Percentiles rank a stretch among this genome's conserved stretches.
Evolutionary conservation across 2,888 invertebrate genomes (phyloP).

Genomic region (Hyppa rectilinea): DNA sequence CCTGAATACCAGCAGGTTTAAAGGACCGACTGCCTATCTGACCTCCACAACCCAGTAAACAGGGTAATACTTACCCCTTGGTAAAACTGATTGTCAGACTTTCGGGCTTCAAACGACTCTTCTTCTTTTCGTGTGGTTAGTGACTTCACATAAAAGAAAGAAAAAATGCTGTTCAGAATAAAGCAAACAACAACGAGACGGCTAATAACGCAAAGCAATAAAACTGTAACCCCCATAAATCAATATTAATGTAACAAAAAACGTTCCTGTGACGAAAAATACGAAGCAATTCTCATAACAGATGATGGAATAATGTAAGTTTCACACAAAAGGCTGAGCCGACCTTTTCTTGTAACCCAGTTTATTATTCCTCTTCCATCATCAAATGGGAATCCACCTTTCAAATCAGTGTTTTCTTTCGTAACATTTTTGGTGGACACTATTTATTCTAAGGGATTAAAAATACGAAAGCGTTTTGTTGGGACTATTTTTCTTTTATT

Average conservation of each 20-base stretch:
- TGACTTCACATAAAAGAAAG: too few relatives aligned
- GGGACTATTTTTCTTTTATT: slow-evolving; percentile 13
- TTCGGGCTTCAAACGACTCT: too few relatives aligned
- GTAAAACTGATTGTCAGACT: too few relatives aligned
- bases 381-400: slow-evolving; percentile 38
- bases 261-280: slow-evolving; percentile 33
- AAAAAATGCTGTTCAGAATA: too few relatives aligned
- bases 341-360: slow-evolving; percentile 22
- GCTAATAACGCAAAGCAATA: too few relatives aligned
- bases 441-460: slow-evolving; percentile 1
- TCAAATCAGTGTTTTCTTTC: slow-evolving; percentile 41
- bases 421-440: slow-evolving; percentile 1
- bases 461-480: neutral
- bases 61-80: too few relatives aligned
- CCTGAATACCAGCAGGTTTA: too few relatives aligned
- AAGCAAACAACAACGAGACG: too few relatives aligned
- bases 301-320: slow-evolving; percentile 44
- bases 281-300: neutral
- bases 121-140: too few relatives aligned
- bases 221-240: too few relatives aligned
- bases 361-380: slow-evolving; percentile 36
- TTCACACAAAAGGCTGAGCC: slow-evolving; percentile 23
- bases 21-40: too few relatives aligned
- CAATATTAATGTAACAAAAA: slow-evolving; percentile 19
- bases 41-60: too few relatives aligned